Evolutionary conservation across 2,797 vertebrate genomes (phyloP).

Genomic region (Coranthus polyacanthus): DNA sequence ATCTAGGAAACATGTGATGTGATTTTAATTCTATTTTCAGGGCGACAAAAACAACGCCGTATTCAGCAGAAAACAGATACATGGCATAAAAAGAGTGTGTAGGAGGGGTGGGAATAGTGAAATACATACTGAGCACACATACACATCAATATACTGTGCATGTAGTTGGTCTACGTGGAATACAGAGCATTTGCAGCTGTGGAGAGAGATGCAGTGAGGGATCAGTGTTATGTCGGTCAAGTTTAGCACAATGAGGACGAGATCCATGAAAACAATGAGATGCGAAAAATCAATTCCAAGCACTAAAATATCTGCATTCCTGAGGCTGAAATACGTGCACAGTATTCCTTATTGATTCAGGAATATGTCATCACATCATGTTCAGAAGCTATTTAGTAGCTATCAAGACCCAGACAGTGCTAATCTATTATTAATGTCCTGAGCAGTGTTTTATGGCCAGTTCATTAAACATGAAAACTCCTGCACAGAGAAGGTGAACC

Average conservation of each 20-base stretch:
- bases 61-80: slow-evolving; percentile 4
- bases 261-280: slow-evolving; percentile 37
- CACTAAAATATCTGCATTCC: slow-evolving; percentile 28
- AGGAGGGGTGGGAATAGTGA: slow-evolving; percentile 13
- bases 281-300: slow-evolving; percentile 52
- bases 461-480: slow-evolving; percentile 70
- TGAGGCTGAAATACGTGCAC: slow-evolving; percentile 29
- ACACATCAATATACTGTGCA: slow-evolving; percentile 19
- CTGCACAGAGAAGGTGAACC: slow-evolving; percentile 21
- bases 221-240: slow-evolving; percentile 10
- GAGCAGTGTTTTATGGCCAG: slow-evolving; percentile 48
- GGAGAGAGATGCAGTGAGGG: slow-evolving; percentile 8
- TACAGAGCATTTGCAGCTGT: background rate
- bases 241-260: slow-evolving; percentile 11
- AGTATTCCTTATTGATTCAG: slow-evolving; percentile 59
- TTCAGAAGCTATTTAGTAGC: slow-evolving; percentile 63
- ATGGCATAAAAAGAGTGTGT: slow-evolving; percentile 7
- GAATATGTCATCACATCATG: slow-evolving; percentile 67
- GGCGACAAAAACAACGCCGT: background rate
- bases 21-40: background rate
- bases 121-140: slow-evolving; percentile 4
- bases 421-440: slow-evolving; percentile 76
- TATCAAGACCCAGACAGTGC: slow-evolving; percentile 63
- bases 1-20: no score
- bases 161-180: background rate